These are phyloP conservation scores for Cheilosia grossa DNA, from an alignment of 2,888 invertebrate species.

Conservation along the genomic window DNA sequence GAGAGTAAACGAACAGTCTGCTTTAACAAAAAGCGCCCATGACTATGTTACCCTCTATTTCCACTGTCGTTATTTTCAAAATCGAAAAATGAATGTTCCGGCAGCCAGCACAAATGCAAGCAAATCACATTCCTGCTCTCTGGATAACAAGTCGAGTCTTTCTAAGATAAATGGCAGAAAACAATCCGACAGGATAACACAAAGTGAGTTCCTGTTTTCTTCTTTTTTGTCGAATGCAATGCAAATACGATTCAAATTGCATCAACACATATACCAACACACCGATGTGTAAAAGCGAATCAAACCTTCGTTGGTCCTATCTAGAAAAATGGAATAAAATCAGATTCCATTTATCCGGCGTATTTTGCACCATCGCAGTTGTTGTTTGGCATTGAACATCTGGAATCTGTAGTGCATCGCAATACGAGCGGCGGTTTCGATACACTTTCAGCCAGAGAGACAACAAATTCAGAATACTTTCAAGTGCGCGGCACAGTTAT, in stretches of 20 bases:
- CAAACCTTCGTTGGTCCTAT: conserved; percentile 2
- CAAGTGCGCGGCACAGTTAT: background rate
- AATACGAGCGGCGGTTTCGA: conserved; percentile 45
- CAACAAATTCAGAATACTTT: conserved; percentile 61
- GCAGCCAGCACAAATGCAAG: conserved; percentile 5
- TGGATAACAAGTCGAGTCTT: conserved; percentile 20
- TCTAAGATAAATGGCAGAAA: conserved; percentile 27
- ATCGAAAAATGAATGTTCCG: background rate
- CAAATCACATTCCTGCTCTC: conserved; percentile 17
- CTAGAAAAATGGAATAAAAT: conserved; percentile 7
- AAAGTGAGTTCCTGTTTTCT: background rate
- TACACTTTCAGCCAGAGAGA: conserved; percentile 54
- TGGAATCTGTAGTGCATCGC: conserved; percentile 29
- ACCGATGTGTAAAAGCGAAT: background rate
- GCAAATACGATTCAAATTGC: conserved; percentile 15
- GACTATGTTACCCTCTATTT: background rate
- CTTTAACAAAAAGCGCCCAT: background rate
- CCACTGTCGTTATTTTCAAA: conserved; percentile 4
- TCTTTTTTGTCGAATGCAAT: background rate
- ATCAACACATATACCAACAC: background rate
- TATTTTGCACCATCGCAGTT: conserved; percentile 19
- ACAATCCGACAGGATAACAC: conserved; percentile 26
- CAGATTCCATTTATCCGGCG: conserved; percentile 10
- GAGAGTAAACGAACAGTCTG: background rate
- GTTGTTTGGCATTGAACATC: conserved; percentile 41